Evolutionary conservation across 2,797 vertebrate genomes (phyloP), one percentile per base, ranked within the genome.

Genomic region (Poeciliopsis turneri): DNA sequence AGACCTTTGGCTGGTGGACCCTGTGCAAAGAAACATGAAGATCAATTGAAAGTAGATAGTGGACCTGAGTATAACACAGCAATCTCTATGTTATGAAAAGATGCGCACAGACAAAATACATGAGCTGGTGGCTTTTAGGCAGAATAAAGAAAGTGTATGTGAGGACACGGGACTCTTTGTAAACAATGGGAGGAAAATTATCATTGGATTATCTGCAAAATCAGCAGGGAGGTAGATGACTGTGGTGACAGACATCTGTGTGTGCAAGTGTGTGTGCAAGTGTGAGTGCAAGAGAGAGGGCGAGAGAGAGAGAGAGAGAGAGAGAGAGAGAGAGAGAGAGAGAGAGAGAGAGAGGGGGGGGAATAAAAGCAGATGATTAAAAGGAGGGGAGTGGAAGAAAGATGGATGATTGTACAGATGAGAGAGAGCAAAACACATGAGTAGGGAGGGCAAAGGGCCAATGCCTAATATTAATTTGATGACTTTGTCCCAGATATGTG

Each of bases 1-100:
- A 13, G 89, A 92, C 87, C 91, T 94, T 90, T 92, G 93, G 61
- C 78, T 88, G 73, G 87, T 68, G 6, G 92, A 92, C 82, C 88
- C 94, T 94, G 68, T 3, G 86, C 12, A 23, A 28, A 25, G n/a
- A 49, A 77, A 1, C 41, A 33, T 49, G 13, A 43, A 53, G 33
- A 75, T 3, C 66, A 68, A n/a, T 20, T 49, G 16, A 59, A 15
- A 36, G 15, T 36, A 53, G 36, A 64, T 30, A 18, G 36, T 18
- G 25, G 71, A 61, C 1, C 72, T 53, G 3, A 23, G 71, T 30
- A 43, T 30, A 23, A 43, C 2, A 53, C 33, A 4, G 36, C 33
- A 7, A n/a, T 41, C n/a, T 64, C 55, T 51, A 16, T 25, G 15
- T 5, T 23, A 45, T 12, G 0, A 20, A 73, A 47, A 57, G 69